phyloP scores from a whole-genome alignment of 2,797 vertebrate genomes.

The Acipenser oxyrinchus region DNA sequence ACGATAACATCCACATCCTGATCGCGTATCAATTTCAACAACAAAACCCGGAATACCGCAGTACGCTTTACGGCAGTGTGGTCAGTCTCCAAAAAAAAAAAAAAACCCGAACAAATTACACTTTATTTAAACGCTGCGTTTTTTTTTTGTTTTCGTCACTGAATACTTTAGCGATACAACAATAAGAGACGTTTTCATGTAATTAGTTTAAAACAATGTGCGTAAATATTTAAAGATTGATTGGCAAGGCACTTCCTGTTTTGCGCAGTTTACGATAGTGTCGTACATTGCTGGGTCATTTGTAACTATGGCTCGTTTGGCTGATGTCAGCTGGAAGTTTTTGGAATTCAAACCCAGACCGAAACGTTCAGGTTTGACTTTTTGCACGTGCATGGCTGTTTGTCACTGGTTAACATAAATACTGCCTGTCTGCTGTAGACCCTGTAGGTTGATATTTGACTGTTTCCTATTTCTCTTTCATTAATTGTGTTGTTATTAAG shows the following conservation, averaged over 20 bases:
- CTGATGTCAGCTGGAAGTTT: constrained; percentile 83
- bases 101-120: no score
- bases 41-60: constrained; percentile 42
- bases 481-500: no score
- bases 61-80: constrained; percentile 37
- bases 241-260: no score
- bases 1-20: constrained; percentile 39
- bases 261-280: constrained; percentile 50
- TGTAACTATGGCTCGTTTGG: constrained; percentile 63
- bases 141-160: no score
- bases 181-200: no score
- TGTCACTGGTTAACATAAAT: constrained; percentile 6
- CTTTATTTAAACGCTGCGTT: no score
- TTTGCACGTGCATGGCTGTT: constrained; percentile 26
- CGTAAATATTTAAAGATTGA: no score
- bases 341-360: constrained; percentile 80
- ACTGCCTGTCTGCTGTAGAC: constrained; percentile 12
- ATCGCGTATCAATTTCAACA: constrained; percentile 33
- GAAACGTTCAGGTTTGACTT: constrained; percentile 86
- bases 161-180: no score
- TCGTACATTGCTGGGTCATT: constrained; percentile 33
- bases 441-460: no score
- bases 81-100: constrained; percentile 12
- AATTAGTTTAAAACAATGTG: no score
- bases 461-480: no score